Conservation (phyloP, 2,888 invertebrate genomes). For the Syritta pipiens region DNA sequence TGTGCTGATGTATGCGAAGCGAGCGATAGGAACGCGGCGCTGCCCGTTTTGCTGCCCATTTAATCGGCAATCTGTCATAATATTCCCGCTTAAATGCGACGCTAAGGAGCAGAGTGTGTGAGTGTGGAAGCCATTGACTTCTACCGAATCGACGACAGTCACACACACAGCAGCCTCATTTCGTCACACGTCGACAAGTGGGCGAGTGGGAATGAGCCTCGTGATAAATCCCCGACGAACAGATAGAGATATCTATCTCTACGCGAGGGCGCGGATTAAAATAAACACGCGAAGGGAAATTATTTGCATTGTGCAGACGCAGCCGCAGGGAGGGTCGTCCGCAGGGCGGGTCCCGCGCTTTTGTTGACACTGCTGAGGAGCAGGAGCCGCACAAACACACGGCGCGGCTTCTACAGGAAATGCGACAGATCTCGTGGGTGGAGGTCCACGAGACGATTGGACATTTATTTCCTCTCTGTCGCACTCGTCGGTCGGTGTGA, state of each 20-base stretch:
- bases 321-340: no score
- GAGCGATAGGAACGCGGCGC: neutral
- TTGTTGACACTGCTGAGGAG: conserved; percentile 50
- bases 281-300: conserved; percentile 6
- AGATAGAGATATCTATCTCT: conserved; percentile 60
- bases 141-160: conserved; percentile 44
- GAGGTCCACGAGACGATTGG: no score
- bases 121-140: conserved; percentile 32
- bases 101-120: neutral
- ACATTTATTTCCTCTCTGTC: conserved; percentile 14
- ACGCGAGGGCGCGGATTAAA: conserved; percentile 43
- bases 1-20: conserved; percentile 18
- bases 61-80: conserved; percentile 57
- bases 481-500: no score
- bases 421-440: conserved; percentile 33
- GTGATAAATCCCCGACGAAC: conserved; percentile 42
- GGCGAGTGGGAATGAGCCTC: conserved; percentile 47
- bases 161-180: conserved; percentile 47
- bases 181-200: conserved; percentile 45
- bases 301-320: conserved; percentile 43
- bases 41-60: conserved; percentile 23
- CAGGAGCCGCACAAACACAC: neutral
- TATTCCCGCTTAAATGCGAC: conserved; percentile 22
- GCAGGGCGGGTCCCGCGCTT: no score
- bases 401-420: conserved; percentile 9